A percentile compares a stretch with the other conserved stretches of the same genome.
phyloP scores from a whole-genome alignment of 2,113 vertebrate genomes.

The Pangasianodon hypophthalmus region DNA sequence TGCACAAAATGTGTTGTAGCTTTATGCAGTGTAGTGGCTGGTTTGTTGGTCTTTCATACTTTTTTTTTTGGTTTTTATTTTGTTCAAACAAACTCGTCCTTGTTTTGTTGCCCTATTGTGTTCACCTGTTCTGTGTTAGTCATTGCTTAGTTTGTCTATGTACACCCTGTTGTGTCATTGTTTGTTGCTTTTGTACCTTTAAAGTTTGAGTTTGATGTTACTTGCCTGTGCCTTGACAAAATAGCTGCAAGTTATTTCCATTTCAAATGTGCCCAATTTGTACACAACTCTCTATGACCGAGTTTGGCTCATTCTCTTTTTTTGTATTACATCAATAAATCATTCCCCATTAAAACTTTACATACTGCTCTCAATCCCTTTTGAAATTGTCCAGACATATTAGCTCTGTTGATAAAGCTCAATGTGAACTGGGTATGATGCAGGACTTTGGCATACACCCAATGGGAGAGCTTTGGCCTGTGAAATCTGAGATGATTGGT shows the following conservation, averaged over 20 bases:
- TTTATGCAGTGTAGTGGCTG: neutral
- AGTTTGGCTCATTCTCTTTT: neutral
- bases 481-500: slow-evolving; percentile 59
- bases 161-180: neutral
- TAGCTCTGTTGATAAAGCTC: slow-evolving; percentile 40
- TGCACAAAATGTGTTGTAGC: neutral
- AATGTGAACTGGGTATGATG: slow-evolving; percentile 20
- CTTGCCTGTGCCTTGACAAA: neutral
- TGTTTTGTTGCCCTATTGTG: neutral
- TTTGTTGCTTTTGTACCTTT: neutral
- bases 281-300: neutral
- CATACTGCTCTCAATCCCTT: neutral
- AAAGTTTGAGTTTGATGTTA: neutral
- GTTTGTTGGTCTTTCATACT: too few species aligned
- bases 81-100: neutral
- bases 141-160: neutral
- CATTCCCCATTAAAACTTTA: neutral
- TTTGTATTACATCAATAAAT: neutral
- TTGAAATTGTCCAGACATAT: slow-evolving; percentile 22
- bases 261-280: neutral
- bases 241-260: neutral
- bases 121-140: neutral
- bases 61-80: neutral
- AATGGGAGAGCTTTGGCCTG: slow-evolving; percentile 38
- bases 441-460: slow-evolving; percentile 41